Percentiles rank a stretch among this genome's conserved stretches.
These are phyloP conservation scores for Oeneis ivallda DNA, from an alignment of 2,888 invertebrate species.

Conservation along the genomic window DNA sequence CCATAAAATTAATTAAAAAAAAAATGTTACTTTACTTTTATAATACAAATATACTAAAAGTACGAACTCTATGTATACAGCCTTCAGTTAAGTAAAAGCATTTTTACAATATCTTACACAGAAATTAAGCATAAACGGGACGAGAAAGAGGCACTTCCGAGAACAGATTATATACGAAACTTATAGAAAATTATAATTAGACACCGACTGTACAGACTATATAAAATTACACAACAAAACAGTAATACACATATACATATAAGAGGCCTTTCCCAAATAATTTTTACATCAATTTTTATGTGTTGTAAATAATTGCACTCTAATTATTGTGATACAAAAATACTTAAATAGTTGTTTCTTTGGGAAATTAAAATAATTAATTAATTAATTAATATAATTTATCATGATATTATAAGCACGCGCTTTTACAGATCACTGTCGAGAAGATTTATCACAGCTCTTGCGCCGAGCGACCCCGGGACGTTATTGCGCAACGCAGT, in stretches of 20 bases:
- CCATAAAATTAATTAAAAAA: conserved; percentile 55
- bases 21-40: conserved; percentile 45
- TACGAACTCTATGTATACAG: conserved; percentile 63
- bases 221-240: conserved; percentile 46
- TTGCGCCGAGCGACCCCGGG: conserved; percentile 44
- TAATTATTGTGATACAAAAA: conserved; percentile 55
- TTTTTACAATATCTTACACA: conserved; percentile 77
- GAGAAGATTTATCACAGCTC: conserved; percentile 55
- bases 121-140: conserved; percentile 64
- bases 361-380: conserved; percentile 66
- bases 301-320: conserved; percentile 65
- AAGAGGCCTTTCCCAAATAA: conserved; percentile 52
- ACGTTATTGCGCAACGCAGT: neutral
- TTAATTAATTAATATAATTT: conserved; percentile 57
- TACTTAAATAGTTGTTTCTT: conserved; percentile 69
- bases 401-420: conserved; percentile 55
- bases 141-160: conserved; percentile 75
- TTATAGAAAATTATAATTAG: conserved; percentile 59
- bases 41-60: conserved; percentile 57
- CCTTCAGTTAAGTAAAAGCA: conserved; percentile 61
- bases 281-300: conserved; percentile 52
- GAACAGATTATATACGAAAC: conserved; percentile 58
- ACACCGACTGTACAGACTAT: conserved; percentile 59
- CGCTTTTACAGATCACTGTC: conserved; percentile 49
- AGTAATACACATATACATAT: conserved; percentile 70